Evolutionary conservation across 2,113 vertebrate genomes (phyloP).

Genomic region (Sinocyclocheilus anophthalmus): DNA sequence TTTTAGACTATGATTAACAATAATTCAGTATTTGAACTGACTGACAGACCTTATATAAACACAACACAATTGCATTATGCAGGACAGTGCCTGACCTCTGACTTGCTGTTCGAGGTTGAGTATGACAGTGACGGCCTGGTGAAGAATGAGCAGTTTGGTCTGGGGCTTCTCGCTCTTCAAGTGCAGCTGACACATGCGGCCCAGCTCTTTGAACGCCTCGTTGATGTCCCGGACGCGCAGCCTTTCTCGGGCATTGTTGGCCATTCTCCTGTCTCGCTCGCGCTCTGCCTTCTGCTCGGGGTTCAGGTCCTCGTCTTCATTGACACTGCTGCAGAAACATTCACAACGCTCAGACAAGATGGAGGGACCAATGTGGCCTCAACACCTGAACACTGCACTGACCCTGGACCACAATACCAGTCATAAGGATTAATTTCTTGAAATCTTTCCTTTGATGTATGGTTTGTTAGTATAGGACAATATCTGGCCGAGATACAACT

Average conservation of each 20-base stretch:
- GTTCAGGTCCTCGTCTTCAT: conserved; percentile 97
- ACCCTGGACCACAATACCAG: too few species aligned
- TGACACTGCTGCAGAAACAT: conserved; percentile 81
- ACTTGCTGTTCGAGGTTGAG: conserved; percentile 98
- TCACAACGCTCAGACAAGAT: background rate
- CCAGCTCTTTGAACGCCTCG: conserved; percentile 97
- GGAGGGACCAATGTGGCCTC: background rate
- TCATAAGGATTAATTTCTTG: too few species aligned
- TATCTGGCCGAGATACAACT: too few species aligned
- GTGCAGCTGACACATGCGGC: conserved; percentile 97
- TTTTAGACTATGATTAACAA: too few species aligned
- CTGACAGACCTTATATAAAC: too few species aligned
- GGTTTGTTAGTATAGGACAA: too few species aligned
- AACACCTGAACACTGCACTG: too few species aligned
- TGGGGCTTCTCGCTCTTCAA: conserved; percentile 98
- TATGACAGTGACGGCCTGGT: conserved; percentile 98
- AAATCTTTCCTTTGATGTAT: too few species aligned
- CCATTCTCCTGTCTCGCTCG: conserved; percentile 94
- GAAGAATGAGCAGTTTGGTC: conserved; percentile 98
- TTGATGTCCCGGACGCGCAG: conserved; percentile 96
- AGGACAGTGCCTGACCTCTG: conserved; percentile 79
- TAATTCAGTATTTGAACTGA: too few species aligned
- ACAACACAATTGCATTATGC: too few species aligned
- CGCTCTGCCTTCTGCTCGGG: conserved; percentile 97
- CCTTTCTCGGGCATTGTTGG: conserved; percentile 94